Conservation (phyloP, 2,888 invertebrate species). For the Sturmia bella region DNA sequence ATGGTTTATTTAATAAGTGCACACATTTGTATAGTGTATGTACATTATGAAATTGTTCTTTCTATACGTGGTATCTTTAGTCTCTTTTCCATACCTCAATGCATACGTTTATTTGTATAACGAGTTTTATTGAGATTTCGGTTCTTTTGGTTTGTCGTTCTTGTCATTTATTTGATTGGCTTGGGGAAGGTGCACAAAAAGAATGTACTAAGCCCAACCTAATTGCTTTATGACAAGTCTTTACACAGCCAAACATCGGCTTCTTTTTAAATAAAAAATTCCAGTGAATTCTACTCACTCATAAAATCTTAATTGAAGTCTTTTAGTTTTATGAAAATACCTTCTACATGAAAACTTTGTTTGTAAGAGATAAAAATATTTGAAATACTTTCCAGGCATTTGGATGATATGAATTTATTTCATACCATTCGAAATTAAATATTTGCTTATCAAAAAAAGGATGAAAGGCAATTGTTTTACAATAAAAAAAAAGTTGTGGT, state of each 20-base stretch:
- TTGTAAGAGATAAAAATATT: conserved; percentile 44
- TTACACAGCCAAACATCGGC: conserved; percentile 63
- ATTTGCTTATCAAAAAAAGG: conserved; percentile 28
- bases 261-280: conserved; percentile 56
- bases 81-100: background rate
- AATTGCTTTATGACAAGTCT: conserved; percentile 66
- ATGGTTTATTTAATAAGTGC: conserved; percentile 33
- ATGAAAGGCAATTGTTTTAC: background rate
- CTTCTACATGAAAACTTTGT: conserved; percentile 1
- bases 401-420: background rate
- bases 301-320: conserved; percentile 61
- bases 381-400: conserved; percentile 17
- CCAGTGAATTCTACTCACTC: conserved; percentile 63
- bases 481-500: too few relatives aligned
- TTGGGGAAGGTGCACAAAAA: conserved; percentile 53
- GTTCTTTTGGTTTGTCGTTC: conserved; percentile 58
- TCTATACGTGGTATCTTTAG: conserved; percentile 2
- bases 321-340: conserved; percentile 47
- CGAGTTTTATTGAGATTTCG: conserved; percentile 48
- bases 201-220: conserved; percentile 56
- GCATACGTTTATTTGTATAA: conserved; percentile 9
- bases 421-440: background rate
- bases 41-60: background rate
- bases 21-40: too few relatives aligned
- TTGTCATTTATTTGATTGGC: conserved; percentile 56